phyloP scores from a whole-genome alignment of 1,140 invertebrate species.

The Scaptomyza montana region DNA sequence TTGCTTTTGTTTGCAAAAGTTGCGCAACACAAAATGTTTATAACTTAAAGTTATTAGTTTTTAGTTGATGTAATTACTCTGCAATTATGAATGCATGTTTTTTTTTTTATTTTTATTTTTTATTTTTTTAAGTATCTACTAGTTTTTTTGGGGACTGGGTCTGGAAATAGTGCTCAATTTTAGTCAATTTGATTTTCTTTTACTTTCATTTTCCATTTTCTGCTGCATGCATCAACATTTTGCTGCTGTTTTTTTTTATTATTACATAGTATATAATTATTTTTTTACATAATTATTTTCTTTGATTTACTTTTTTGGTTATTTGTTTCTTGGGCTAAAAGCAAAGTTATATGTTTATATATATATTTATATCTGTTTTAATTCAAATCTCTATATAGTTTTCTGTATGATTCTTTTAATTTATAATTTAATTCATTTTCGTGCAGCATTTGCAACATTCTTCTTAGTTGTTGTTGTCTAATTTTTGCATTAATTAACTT shows the following conservation, averaged over 20 bases:
- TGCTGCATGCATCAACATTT: background rate
- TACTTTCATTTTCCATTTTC: background rate
- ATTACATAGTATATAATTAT: slow-evolving; percentile 3
- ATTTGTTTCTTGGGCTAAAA: slow-evolving; percentile 47
- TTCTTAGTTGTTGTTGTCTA: slow-evolving; percentile 20
- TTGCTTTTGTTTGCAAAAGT: slow-evolving; percentile 7
- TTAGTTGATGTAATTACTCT: slow-evolving; percentile 30
- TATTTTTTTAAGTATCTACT: slow-evolving; percentile 5
- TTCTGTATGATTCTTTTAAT: slow-evolving; percentile 5
- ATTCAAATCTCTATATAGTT: slow-evolving; percentile 42
- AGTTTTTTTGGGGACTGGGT: slow-evolving; percentile 29
- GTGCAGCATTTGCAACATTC: slow-evolving; percentile 17
- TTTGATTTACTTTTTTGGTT: slow-evolving; percentile 15
- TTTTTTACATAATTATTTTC: slow-evolving; percentile 29
- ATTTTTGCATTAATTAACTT: slow-evolving; percentile 55
- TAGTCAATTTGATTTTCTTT: slow-evolving; percentile 16
- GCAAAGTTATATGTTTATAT: slow-evolving; percentile 31
- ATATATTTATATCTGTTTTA: slow-evolving; percentile 23
- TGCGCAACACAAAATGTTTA: slow-evolving; percentile 54
- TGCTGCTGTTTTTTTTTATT: slow-evolving; percentile 7
- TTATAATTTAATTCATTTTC: slow-evolving; percentile 31
- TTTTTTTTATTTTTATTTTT: background rate
- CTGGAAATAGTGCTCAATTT: slow-evolving; percentile 49
- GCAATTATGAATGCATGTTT: slow-evolving; percentile 3
- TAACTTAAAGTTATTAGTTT: slow-evolving; percentile 30